Base-by-base conservation (phyloP, 2,113 vertebrate species). In the Melanocharis versteri region DNA sequence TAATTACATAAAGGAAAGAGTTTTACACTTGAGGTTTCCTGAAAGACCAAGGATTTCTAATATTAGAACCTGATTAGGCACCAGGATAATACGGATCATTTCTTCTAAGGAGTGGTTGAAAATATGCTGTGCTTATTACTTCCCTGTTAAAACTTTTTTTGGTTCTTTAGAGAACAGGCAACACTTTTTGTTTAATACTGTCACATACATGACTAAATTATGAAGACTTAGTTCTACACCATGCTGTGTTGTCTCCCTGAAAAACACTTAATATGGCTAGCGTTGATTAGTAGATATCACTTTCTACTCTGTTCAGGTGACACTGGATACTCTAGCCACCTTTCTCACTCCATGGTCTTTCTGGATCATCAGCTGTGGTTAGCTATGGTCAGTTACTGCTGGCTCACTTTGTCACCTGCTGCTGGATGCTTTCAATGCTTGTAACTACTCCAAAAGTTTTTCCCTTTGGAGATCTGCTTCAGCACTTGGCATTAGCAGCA, bases 41-140 rank as follows among this genome's bases (percentile, higher is more conserved):
- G 42, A 70, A 44, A 72, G 58, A 69, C 31, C n/a, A 76, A n/a
- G 62, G n/a, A 61, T 87, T 92, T 91, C 23, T 76, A 56, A 51
- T 3, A 37, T 37, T 9, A 66, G 53, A 57, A 64, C 40, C 26
- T 79, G 11, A 82, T 82, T n/a, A n/a, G 60, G 47, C 60, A 75
- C 30, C 30, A 53, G 45, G 39, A 24, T 47, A 26, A 2, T 9
- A 61, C 0, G 0, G 39, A 77, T 71, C 24, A 7, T 33, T 54
- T 79, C 35, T 77, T 73, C 50, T 72, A 5, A 77, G 47, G 31
- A 73, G 28, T 58, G 23, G 37, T 7, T 81, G 51, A 77, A 70
- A 81, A 78, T 9, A 1, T 1, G 15, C n/a, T 68, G n/a, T 66
- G 18, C 76, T 68, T 44, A 24, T 77, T 80, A 61, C 44, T 65